Evolutionary conservation across 2,113 vertebrate species (phyloP), one percentile per base, ranked within the genome.

Genomic region (Shinisaurus crocodilurus): DNA sequence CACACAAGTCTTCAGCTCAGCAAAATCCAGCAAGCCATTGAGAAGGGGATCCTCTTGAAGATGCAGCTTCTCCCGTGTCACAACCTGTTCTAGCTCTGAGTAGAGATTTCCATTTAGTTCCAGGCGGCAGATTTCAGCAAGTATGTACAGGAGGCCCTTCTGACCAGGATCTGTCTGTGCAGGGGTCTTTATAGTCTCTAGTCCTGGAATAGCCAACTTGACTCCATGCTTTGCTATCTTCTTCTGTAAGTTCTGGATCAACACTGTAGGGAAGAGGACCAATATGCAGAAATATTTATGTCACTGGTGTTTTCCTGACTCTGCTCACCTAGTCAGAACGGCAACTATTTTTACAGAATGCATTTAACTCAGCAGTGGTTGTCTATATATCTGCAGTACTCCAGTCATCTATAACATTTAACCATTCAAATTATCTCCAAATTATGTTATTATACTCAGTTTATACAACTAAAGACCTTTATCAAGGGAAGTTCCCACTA

Each of bases 61-160:
- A 90, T 98, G 98, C 10, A 82, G 89, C 88, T 95, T 96, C 92
- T 99, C 98, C 86, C 93, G 97, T 90, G 96, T 94, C 79, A 99
- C 97, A 0, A 96, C 96, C 92, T 98, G 98, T 20, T 98, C 95
- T 93, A 99, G 96, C 86, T 99, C 98, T 20, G 97, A 98, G 40
- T 90, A 96, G 15, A 99, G 96, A 95, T 98, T 99, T 27, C 99
- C 99, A 0, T 99, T 99, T 54, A 99, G 96, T 93, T 99, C 98
- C 81, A 98, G 95, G 18, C 6, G 92, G 48, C 98, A 98, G 57
- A 99, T 97, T 29, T 98, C 96, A 0, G 95, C 75, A 18, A 99
- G 97, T 82, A 99, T 96, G n/a, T 96, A 97, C 6, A 97, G 92
- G 79, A 99, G 97, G 9, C 98, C 95, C 0, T 97, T 97, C 92